phyloP scores from a whole-genome alignment of 2,888 invertebrate genomes.

The Augochlorella aurata region DNA sequence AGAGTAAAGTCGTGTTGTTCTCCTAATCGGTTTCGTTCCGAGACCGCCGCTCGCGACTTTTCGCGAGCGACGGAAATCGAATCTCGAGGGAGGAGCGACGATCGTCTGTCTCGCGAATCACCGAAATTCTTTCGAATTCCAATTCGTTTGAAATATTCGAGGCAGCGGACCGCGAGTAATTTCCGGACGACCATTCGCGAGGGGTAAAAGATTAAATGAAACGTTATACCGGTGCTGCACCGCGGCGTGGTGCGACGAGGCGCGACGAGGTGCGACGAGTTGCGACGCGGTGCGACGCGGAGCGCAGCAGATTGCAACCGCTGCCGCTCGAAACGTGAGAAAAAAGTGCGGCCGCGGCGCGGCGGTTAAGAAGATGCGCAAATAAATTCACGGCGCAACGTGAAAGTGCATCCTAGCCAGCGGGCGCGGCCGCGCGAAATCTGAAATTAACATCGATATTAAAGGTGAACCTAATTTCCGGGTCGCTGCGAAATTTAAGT shows the following conservation, averaged over 20 bases:
- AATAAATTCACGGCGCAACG: slow-evolving; percentile 32
- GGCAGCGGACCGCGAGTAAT: slow-evolving; percentile 13
- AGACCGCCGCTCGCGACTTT: slow-evolving; percentile 1
- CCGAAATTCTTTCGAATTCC: slow-evolving; percentile 11
- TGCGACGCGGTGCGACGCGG: no score
- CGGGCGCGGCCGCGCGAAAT: slow-evolving; percentile 15
- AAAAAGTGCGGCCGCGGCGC: slow-evolving; percentile 12
- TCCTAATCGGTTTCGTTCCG: slow-evolving; percentile 21
- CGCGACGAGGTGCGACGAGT: not conserved
- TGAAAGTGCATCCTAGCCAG: not conserved
- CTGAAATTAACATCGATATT: slow-evolving; percentile 55
- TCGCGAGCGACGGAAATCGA: slow-evolving; percentile 8
- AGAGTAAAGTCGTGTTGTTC: slow-evolving; percentile 3
- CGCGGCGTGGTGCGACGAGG: not conserved
- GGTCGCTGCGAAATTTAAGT: slow-evolving; percentile 23
- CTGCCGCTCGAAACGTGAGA: not conserved
- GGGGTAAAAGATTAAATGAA: slow-evolving; percentile 28
- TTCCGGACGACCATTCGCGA: slow-evolving; percentile 2
- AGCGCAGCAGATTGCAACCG: slow-evolving; percentile 6
- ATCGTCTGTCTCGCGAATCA: not conserved
- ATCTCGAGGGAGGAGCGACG: not conserved
- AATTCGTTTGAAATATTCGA: slow-evolving; percentile 13
- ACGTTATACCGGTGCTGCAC: not conserved
- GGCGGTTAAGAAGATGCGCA: slow-evolving; percentile 28
- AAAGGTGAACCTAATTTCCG: slow-evolving; percentile 46